Evolutionary conservation across 2,888 invertebrate genomes (phyloP).

Genomic region (Drosophila bunnanda): DNA sequence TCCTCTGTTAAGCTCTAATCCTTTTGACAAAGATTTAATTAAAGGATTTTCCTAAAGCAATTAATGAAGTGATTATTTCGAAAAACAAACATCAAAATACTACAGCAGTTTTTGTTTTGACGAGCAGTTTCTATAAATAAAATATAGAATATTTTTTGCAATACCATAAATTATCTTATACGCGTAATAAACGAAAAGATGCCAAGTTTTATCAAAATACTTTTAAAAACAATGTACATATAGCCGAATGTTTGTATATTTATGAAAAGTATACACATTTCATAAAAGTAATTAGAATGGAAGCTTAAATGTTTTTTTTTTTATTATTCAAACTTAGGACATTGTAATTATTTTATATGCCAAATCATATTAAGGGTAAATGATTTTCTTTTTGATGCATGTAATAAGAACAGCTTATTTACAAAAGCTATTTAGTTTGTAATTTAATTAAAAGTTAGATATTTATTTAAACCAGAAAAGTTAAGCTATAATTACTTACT

Average conservation of each 20-base stretch:
- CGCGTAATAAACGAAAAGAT: conserved; percentile 9
- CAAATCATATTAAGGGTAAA: no score
- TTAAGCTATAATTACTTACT: not conserved
- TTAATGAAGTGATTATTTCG: not conserved
- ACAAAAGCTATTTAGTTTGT: not conserved
- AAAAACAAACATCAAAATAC: not conserved
- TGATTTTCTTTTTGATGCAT: not conserved
- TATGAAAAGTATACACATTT: not conserved
- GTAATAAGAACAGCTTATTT: not conserved
- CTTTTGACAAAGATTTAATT: not conserved
- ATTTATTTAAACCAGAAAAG: not conserved
- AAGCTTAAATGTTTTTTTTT: not conserved
- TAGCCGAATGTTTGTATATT: not conserved
- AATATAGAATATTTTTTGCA: not conserved
- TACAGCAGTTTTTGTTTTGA: not conserved
- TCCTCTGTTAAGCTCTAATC: not conserved
- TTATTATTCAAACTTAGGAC: not conserved
- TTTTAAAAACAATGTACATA: conserved; percentile 3
- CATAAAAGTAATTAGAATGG: not conserved
- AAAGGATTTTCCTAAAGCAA: not conserved
- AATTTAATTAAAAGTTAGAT: not conserved
- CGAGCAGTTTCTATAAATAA: not conserved
- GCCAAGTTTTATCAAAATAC: conserved; percentile 3
- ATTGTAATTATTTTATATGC: not conserved
- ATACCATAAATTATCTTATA: not conserved